These are phyloP conservation scores for Enteromius treurensis DNA, from an alignment of 2,797 vertebrate species.

Conservation along the genomic window DNA sequence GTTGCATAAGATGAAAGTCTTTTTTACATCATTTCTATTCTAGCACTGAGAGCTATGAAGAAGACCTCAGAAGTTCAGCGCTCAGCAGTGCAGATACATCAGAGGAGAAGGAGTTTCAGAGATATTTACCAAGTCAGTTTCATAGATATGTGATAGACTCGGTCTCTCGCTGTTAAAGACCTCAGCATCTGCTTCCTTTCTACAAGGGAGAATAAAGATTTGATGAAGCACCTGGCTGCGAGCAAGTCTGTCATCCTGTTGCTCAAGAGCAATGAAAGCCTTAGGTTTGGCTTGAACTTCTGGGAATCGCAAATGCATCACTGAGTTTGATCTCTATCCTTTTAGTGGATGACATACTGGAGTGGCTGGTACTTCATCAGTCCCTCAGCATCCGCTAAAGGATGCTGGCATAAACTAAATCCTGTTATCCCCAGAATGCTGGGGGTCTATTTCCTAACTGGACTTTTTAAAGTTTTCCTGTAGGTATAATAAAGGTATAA, in stretches of 20 bases:
- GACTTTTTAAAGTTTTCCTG: slow-evolving; percentile 7
- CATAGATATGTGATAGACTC: slow-evolving; percentile 11
- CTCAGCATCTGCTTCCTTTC: slow-evolving; percentile 28
- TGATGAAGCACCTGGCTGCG: slow-evolving; percentile 27
- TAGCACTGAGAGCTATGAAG: background rate
- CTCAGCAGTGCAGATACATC: slow-evolving; percentile 23
- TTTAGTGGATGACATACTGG: slow-evolving; percentile 16
- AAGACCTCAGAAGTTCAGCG: background rate
- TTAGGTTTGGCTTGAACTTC: slow-evolving; percentile 17
- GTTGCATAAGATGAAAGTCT: slow-evolving; percentile 16
- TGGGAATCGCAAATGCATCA: slow-evolving; percentile 30
- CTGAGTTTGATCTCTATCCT: slow-evolving; percentile 36
- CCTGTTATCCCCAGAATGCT: slow-evolving; percentile 15
- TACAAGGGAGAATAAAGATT: slow-evolving; percentile 28
- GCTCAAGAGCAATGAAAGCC: slow-evolving; percentile 16
- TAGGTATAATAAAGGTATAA: background rate
- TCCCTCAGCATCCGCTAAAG: slow-evolving; percentile 4
- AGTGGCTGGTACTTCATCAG: slow-evolving; percentile 26
- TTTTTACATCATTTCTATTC: slow-evolving; percentile 10
- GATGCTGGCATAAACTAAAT: slow-evolving; percentile 38
- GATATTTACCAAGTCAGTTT: slow-evolving; percentile 29
- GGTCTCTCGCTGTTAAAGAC: slow-evolving; percentile 27
- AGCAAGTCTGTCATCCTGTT: slow-evolving; percentile 28
- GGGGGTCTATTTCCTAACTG: slow-evolving; percentile 21
- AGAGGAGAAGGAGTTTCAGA: slow-evolving; percentile 4